Evolutionary conservation across 35 echinoderm and acorn worm species (phyloP), one percentile per base, ranked within the genome.

Genomic region (Heliocidaris tuberculata): DNA sequence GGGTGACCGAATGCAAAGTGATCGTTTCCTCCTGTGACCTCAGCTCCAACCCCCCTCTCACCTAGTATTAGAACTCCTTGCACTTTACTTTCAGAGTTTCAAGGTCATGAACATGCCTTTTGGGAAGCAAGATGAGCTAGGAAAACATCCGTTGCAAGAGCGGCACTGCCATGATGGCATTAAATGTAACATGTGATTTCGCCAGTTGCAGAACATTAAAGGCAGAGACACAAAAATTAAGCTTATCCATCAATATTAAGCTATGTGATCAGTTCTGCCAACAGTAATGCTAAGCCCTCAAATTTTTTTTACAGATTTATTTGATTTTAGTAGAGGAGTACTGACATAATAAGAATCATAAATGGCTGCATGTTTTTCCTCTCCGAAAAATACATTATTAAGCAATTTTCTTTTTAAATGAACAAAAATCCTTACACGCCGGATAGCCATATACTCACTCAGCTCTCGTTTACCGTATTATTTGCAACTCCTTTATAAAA

Each of bases 71-170:
- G 21, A n/a, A 19, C 65, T 78, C 61, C 61, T 21, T 78, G 65
- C 65, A 78, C 65, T 78, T 78, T 78, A 78, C 65, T 78, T 78
- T 78, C 65, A 19, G 27, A 78, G 65, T 78, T 78, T 78, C 65
- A 78, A 78, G 65, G 65, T 78, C 65, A 78, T 78, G 21, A 24
- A 78, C 65, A 24, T 78, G 65, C 65, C 65, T 78, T 78, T 78
- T 21, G 65, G 65, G 65, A 78, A 78, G 65, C 65, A 78, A 78
- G 65, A 78, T 78, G 65, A 78, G 19, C 27, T 78, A 78, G 4
- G 65, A 78, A 78, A 78, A 78, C 65, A 78, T 78, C 65, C 65
- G 65, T n/a, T 78, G 27, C 1, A 19, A 19, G 27, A 70, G 60
- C 27, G 17, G 27, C n/a, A n/a, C n/a, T 4, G 60, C 60, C 60